Evolutionary conservation across 2,888 invertebrate genomes (phyloP), one percentile per base, ranked within the genome.

Genomic region (Napeogenes sylphis): DNA sequence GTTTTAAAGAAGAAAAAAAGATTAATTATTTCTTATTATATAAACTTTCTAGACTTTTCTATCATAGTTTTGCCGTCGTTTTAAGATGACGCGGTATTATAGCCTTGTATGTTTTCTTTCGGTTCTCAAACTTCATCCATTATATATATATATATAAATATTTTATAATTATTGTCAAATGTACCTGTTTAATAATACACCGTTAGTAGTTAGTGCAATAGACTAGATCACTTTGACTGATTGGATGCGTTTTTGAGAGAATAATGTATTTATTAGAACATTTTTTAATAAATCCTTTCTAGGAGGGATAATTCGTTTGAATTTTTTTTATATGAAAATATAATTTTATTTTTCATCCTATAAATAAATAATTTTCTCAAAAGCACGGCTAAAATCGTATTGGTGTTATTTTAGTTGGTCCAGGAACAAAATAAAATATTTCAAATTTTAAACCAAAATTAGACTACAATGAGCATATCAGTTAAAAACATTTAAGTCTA

Each of bases 401-500:
- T 47, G 62, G 66, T 64, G 63, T 69, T 63, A 68, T 65, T 70
- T 60, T 58, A 46, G 65, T 62, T 30, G 8, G 51, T 51, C 51
- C 21, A 30, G 10, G 4, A 30, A n/a, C 21, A 30, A 51, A 30
- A 8, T 30, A 10, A 30, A 21, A 51, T 51, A 30, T 21, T 30
- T 51, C 0, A 42, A 42, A 42, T 42, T 42, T 42, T 8, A 6
- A 42, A 30, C 10, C 70, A 68, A 71, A 70, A 77, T 81, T 79
- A 80, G 81, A 81, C 81, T 76, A 70, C 71, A 65, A 59, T 75
- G 78, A 80, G 84, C 86, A 86, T 86, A 86, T 86, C 86, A 85
- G 78, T 83, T 80, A 79, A 78, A 75, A 73, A 78, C 73, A 71
- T 70, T 71, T 82, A 83, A 76, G 63, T 80, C 71, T 78, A 81